Evolutionary conservation across 2,888 invertebrate genomes (phyloP), one percentile per base, ranked within the genome.

Genomic region (Tinea trinotella): DNA sequence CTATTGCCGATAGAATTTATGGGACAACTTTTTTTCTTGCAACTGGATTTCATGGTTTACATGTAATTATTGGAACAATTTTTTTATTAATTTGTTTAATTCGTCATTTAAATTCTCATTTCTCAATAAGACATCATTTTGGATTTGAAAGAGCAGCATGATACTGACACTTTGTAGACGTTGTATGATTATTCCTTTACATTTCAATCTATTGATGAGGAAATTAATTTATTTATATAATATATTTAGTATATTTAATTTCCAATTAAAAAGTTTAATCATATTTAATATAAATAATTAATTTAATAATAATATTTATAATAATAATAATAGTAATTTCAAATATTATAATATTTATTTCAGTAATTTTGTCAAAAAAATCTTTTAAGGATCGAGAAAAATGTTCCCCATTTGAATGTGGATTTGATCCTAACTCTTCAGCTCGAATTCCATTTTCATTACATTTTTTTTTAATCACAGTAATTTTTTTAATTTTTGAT

Each of bases 11-110:
- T 68, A 88, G 90, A 61, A 76, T 89, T 63, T 93, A 90, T 75
- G 92, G 92, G 0, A 88, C 90, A 52, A 87, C 88, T 48, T 93
- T 92, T 79, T 93, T 89, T n/a, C n/a, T n/a, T n/a, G n/a, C n/a
- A n/a, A n/a, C n/a, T n/a, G n/a, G n/a, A n/a, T n/a, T n/a, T n/a
- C n/a, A n/a, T n/a, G n/a, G n/a, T n/a, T n/a, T n/a, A n/a, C n/a
- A n/a, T n/a, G n/a, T n/a, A n/a, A n/a, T n/a, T n/a, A n/a, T n/a
- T n/a, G n/a, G n/a, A n/a, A n/a, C n/a, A n/a, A n/a, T n/a, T n/a
- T n/a, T n/a, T n/a, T n/a, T n/a, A n/a, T n/a, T n/a, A n/a, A n/a
- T n/a, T n/a, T n/a, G n/a, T n/a, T n/a, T n/a, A n/a, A 65, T 76
- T 56, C 77, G 76, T 0, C 74, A 72, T 56, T 54, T 70, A 61